These are phyloP conservation scores for Cuniculus paca DNA, from an alignment of 2,797 vertebrate genomes.

Conservation along the genomic window DNA sequence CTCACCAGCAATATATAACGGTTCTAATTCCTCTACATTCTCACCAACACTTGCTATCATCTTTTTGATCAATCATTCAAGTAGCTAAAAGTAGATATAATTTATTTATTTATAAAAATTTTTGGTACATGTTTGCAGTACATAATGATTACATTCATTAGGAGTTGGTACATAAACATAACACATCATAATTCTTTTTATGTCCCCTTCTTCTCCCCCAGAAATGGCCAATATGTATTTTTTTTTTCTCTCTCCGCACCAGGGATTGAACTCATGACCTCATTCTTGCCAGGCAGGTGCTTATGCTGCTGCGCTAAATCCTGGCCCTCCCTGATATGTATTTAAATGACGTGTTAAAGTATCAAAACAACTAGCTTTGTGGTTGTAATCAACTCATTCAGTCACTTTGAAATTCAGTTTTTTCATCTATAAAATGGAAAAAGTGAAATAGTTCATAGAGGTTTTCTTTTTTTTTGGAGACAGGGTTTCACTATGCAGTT, in stretches of 20 bases:
- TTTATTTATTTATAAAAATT: background rate
- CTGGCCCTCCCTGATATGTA: too few relatives aligned
- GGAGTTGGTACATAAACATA: background rate
- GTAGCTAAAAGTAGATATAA: background rate
- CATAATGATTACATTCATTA: background rate
- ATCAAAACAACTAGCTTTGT: constrained; percentile 32
- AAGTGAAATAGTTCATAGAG: background rate
- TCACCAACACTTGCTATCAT: background rate
- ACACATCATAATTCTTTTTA: background rate
- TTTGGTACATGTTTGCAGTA: background rate
- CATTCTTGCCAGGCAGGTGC: too few relatives aligned
- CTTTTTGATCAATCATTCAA: constrained; percentile 6
- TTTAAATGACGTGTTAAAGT: constrained; percentile 17
- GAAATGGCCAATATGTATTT: too few relatives aligned
- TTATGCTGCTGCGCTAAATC: too few relatives aligned
- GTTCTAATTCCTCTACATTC: constrained; percentile 3
- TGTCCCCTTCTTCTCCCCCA: background rate
- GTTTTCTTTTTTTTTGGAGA: background rate
- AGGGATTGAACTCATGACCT: too few relatives aligned
- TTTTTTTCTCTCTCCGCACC: too few relatives aligned
- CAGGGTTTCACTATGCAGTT: background rate
- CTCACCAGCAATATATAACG: background rate
- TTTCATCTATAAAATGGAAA: constrained; percentile 9
- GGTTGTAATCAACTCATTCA: constrained; percentile 52
- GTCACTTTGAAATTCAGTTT: background rate